Evolutionary conservation across 2,888 invertebrate genomes (phyloP), one percentile per base, ranked within the genome.

Genomic region (Pandemis corylana): DNA sequence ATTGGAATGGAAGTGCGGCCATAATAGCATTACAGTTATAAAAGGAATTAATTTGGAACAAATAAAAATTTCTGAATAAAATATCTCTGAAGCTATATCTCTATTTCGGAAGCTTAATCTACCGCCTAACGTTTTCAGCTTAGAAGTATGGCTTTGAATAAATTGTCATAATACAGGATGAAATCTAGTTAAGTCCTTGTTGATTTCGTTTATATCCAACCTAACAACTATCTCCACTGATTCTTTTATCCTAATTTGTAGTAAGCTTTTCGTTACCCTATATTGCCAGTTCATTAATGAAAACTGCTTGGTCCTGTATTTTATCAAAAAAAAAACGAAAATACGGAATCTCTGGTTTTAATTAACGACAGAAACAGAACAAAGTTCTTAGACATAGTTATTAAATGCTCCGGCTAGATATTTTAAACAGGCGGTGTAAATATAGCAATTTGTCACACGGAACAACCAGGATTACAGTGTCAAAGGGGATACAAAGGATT

Each of bases 401-500:
- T 42, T 62, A 41, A 41, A 41, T 41, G n/a, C 20, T 3, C 7
- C 20, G 7, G 41, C n/a, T n/a, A 7, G n/a, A 41, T n/a, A 41
- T 3, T 62, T 62, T 62, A 42, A 62, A 2, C 7, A 62, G 28
- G 63, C 62, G 75, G 74, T 79, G 75, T 77, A 80, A 81, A 80
- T 20, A 81, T 78, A 83, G 80, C 79, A 82, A 82, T 79, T 76
- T 76, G 72, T 77, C 79, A 49, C 28, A 20, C 15, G 13, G 13
- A 77, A 78, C 76, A 68, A 75, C 76, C 75, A 62, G 79, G 84
- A 82, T 84, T 80, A 83, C 70, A 62, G 69, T 74, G 79, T 79
- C 82, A 80, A 79, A 80, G 77, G 42, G 71, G 77, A 62, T 78
- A 70, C 12, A 62, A 61, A 72, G 76, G 67, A 67, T 46, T 64